Conservation (phyloP, 2,888 invertebrate species). For the Pseudococcus viburni region DNA sequence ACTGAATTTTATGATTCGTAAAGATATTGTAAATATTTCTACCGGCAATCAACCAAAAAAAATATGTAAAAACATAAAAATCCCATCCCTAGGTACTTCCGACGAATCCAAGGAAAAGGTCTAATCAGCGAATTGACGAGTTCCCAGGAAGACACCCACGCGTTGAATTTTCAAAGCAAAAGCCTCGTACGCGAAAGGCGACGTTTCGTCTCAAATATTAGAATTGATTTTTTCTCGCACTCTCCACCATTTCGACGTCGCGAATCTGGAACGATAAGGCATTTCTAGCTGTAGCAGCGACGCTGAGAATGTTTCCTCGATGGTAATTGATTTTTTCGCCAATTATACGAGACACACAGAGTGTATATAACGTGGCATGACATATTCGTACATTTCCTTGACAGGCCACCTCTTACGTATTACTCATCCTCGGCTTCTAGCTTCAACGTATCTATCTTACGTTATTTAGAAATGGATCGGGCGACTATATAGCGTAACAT, state of each 20-base stretch:
- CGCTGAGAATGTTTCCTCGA: conserved; percentile 15
- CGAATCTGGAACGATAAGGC: not conserved
- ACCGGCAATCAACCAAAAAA: too few relatives aligned
- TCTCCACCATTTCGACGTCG: not conserved
- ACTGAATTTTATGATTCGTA: too few relatives aligned
- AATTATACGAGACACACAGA: conserved; percentile 1
- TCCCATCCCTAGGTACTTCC: too few relatives aligned
- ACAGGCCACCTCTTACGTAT: conserved; percentile 32
- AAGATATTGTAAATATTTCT: too few relatives aligned
- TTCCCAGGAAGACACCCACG: not conserved
- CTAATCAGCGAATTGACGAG: not conserved
- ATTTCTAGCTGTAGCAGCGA: not conserved
- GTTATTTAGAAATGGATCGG: conserved; percentile 4
- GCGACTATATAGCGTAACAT: conserved; percentile 18
- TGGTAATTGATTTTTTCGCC: conserved; percentile 43
- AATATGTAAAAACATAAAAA: too few relatives aligned
- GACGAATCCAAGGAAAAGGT: too few relatives aligned
- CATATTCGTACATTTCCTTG: conserved; percentile 35
- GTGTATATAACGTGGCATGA: not conserved
- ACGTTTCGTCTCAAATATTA: conserved; percentile 4
- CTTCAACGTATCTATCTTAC: too few relatives aligned
- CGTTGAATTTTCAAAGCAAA: not conserved
- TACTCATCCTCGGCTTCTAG: conserved; percentile 8
- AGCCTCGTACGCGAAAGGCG: not conserved
- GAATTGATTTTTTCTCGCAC: not conserved